Percentiles rank a stretch among this genome's conserved stretches.
Conservation (phyloP, 2,797 vertebrate genomes). For the Danio albolineatus region DNA sequence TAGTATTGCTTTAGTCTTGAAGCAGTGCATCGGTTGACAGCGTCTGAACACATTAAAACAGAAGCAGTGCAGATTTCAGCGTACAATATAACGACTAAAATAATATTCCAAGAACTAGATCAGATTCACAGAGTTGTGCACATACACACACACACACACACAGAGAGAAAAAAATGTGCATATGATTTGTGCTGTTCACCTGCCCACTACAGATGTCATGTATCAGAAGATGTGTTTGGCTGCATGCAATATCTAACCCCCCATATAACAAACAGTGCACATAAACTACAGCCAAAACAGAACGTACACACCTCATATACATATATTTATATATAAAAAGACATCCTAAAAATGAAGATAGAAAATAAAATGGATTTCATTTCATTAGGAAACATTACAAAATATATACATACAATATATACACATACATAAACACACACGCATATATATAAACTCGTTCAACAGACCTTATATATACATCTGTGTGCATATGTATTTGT, state of each 20-base stretch:
- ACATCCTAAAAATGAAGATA: constrained; percentile 62
- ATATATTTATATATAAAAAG: no score
- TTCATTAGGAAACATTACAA: constrained; percentile 67
- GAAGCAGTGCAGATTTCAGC: neutral
- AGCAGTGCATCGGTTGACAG: constrained; percentile 20
- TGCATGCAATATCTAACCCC: constrained; percentile 24
- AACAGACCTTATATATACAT: constrained; percentile 63
- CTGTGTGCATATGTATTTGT: constrained; percentile 77
- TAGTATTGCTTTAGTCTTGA: constrained; percentile 30
- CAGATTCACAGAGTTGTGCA: constrained; percentile 2
- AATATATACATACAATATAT: constrained; percentile 81
- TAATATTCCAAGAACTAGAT: neutral
- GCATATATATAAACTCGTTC: constrained; percentile 62
- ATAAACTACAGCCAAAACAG: constrained; percentile 10
- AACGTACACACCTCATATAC: constrained; percentile 46
- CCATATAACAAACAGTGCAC: neutral
- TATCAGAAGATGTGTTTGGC: constrained; percentile 11
- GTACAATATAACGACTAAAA: constrained; percentile 1
- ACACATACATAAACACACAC: constrained; percentile 77
- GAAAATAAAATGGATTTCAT: constrained; percentile 64
- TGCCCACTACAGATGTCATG: neutral
- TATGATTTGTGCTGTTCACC: constrained; percentile 2
- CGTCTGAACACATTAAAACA: constrained; percentile 16
- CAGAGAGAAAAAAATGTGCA: neutral
- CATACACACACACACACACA: neutral